Base-by-base conservation (phyloP, 2,797 vertebrate genomes). In the Macropus fuliginosus region DNA sequence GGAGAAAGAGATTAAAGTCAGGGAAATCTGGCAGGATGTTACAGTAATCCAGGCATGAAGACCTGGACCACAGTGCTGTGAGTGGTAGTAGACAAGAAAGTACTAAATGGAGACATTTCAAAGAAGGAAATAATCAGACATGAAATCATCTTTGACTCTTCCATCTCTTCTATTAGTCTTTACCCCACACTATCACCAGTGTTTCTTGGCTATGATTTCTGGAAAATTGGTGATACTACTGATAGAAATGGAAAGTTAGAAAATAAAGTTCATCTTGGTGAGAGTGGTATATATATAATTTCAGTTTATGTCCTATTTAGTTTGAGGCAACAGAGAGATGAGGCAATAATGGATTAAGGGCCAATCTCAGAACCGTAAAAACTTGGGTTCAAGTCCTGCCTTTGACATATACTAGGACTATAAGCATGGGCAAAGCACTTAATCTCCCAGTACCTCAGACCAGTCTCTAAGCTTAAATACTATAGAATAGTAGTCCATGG, bases 31-130 rank as follows among this genome's bases (percentile, higher is more conserved):
- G 18, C 66, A 81, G n/a, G 66, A 81, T 40, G n/a, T 81, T 81
- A 81, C n/a, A 81, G 66, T 81, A 81, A 81, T 81, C 66, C 62
- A 81, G 66, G 66, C 66, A 81, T 81, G 66, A 81, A 46, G 66
- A 81, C 66, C 66, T 40, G n/a, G n/a, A 81, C n/a, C n/a, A 81
- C n/a, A 81, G n/a, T 81, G 66, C n/a, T 81, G 18, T 46, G n/a
- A 81, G 66, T 40, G n/a, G 66, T 12, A 40, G 9, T 81, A 40
- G 66, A 81, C 5, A 81, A 66, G 62, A 66, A 81, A 81, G 2
- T 81, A 81, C 6, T 40, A 81, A 81, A 46, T 21, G 16, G 66
- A 74, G 8, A 81, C 18, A 46, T 81, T 81, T 81, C n/a, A 46
- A 46, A 81, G 66, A 81, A 81, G 40, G 66, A 9, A 81, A 81